These are phyloP conservation scores for Coregonus suidteri DNA, from an alignment of 2,797 vertebrate species.

Conservation along the genomic window DNA sequence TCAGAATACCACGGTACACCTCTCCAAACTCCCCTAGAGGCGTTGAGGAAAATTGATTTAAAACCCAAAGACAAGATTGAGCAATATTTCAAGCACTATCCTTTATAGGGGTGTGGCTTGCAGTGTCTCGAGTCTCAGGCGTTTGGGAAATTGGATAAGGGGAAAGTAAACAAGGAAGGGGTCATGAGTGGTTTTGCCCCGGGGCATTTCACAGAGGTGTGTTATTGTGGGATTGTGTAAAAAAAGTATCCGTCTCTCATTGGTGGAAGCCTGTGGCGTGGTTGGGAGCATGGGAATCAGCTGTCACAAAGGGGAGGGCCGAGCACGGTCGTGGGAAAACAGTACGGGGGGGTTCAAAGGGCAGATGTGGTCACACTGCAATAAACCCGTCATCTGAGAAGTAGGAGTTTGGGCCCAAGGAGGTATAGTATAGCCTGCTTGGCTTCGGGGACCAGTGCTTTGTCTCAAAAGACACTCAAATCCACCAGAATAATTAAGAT, in stretches of 20 bases:
- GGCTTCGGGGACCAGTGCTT: too few relatives aligned
- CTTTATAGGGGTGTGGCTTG: slow-evolving; percentile 25
- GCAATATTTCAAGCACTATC: slow-evolving; percentile 14
- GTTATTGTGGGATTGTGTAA: slow-evolving; percentile 27
- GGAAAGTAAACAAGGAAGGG: slow-evolving; percentile 47
- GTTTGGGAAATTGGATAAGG: slow-evolving; percentile 18
- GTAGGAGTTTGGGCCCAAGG: slow-evolving; percentile 28
- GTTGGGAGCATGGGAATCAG: slow-evolving; percentile 75
- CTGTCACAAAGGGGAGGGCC: slow-evolving; percentile 61
- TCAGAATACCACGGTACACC: slow-evolving; percentile 90
- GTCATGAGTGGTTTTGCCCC: slow-evolving; percentile 50
- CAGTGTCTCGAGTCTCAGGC: slow-evolving; percentile 30
- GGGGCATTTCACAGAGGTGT: slow-evolving; percentile 62
- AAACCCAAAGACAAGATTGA: neutral
- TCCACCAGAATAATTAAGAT: too few relatives aligned
- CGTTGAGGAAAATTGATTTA: slow-evolving; percentile 22
- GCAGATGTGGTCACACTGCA: slow-evolving; percentile 65
- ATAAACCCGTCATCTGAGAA: slow-evolving; percentile 50
- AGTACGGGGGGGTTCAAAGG: slow-evolving; percentile 59
- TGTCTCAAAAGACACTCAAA: too few relatives aligned
- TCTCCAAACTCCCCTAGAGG: slow-evolving; percentile 92
- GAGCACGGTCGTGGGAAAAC: slow-evolving; percentile 61
- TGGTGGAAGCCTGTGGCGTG: slow-evolving; percentile 53
- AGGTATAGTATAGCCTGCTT: slow-evolving; percentile 44
- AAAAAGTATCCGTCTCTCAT: slow-evolving; percentile 25